Evolutionary conservation across 2,797 vertebrate species (phyloP), one percentile per base, ranked within the genome.

Genomic region (Poecilia picta): DNA sequence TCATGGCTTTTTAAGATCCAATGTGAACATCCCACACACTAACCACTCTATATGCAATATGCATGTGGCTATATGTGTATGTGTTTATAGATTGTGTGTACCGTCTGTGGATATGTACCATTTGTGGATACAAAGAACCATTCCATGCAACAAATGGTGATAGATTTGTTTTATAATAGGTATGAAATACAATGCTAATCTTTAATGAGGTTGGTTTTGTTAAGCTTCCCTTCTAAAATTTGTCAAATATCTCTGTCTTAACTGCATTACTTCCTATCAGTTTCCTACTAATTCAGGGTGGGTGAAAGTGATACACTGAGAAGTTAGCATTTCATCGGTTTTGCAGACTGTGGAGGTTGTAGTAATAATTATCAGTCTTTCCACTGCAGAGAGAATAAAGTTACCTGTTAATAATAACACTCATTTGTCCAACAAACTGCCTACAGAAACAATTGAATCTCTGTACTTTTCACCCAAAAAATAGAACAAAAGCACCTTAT

Each of bases 251-350:
- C 8, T 70, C 68, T 46, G 64, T 70, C 57, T 93, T n/a, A 87
- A 92, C 87, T 51, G 49, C 74, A 91, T 92, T 88, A 79, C 66
- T 66, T 66, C 70, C 49, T 73, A 78, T 80, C 80, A 41, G 28
- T 39, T 47, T 53, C 77, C 75, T 68, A 76, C 13, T 28, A 36
- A 20, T 73, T 70, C 41, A 25, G 31, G 83, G 74, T 57, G 46
- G 47, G 41, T 33, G 88, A 86, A 90, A 89, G 28, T 16, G 73
- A 91, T 85, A 82, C 64, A 72, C 49, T 3, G 68, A 89, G 76
- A 25, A 39, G 84, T 86, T 73, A 74, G 51, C 39, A 59, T 59
- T 28, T 33, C 28, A n/a, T 46, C n/a, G 43, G 11, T 31, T 0
- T 4, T 62, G 80, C 55, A 75, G 77, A 71, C 73, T 49, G 31